Evolutionary conservation across 2,113 vertebrate genomes (phyloP), one percentile per base, ranked within the genome.

Genomic region (Syngnathus scovelli): DNA sequence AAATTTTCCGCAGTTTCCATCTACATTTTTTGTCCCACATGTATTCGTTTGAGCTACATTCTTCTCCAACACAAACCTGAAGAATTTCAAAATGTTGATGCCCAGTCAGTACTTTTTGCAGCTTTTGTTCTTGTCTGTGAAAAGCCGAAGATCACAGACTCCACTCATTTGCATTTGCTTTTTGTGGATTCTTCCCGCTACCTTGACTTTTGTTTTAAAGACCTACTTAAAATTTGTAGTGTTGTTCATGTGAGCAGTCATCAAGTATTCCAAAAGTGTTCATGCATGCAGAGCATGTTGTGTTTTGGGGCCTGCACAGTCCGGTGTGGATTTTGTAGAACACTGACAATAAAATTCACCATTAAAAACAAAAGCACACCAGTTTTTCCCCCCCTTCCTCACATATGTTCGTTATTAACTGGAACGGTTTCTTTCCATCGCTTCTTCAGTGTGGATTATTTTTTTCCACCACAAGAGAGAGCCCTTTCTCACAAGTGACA

Each of bases 221-320:
- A 69, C 52, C 63, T 60, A 69, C 37, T 69, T 62, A 66, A 68
- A 1, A 66, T 72, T 62, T 82, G 63, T 84, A 76, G 74, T 79
- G 77, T 82, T 86, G 78, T 82, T 74, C 36, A 80, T 82, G 78
- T 73, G 69, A 64, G 48, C 66, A 75, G 68, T 74, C 70, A 55
- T 74, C 27, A 33, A 33, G 74, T 69, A 66, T 74, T 67, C 38
- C 43, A 52, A 10, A 80, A 0, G 54, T 75, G 66, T 75, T 72
- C 72, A 79, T 82, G 81, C 87, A 90, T 88, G 86, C 87, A 77
- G 88, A 83, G 79, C 88, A 87, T 89, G 88, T 87, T 86, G 10
- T 79, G 66, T 81, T 70, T 36, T 9, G 15, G 76, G 59, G 78
- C 83, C 83, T 87, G 76, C 83, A 68, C 75, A 75, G 81, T 80